A percentile compares a stretch with the other conserved stretches of the same genome.
Evolutionary conservation across 1,140 invertebrate genomes (phyloP).

Genomic region (Amphibalanus amphitrite): DNA sequence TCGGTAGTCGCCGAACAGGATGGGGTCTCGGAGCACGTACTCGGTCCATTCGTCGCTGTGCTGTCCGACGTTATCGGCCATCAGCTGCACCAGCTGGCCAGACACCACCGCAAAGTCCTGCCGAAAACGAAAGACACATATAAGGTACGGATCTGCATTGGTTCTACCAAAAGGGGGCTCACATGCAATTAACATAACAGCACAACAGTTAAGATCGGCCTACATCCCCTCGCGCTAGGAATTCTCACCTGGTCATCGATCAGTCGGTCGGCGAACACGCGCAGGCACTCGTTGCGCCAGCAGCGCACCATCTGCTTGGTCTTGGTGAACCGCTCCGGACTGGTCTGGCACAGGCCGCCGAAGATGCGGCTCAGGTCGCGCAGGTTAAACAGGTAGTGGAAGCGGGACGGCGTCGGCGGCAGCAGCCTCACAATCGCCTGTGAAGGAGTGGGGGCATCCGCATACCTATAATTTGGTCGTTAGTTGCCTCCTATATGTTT

Average conservation of each 20-base stretch:
- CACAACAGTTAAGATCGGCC: too few species aligned
- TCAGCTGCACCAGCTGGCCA: not conserved
- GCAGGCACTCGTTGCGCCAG: conserved; percentile 72
- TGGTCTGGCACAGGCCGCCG: conserved; percentile 55
- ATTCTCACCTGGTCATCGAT: conserved; percentile 33
- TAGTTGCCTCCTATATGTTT: too few species aligned
- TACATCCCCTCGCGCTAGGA: too few species aligned
- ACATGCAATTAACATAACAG: too few species aligned
- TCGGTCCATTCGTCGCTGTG: not conserved
- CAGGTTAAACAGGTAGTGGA: conserved; percentile 87
- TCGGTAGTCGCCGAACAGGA: conserved; percentile 71
- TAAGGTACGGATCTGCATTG: too few species aligned
- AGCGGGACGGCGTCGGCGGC: conserved; percentile 78
- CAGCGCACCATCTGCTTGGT: conserved; percentile 54
- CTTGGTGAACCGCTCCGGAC: conserved; percentile 42
- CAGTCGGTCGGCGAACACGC: conserved; percentile 71
- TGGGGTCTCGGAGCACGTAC: not conserved
- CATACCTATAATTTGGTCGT: too few species aligned
- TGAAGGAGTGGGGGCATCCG: too few species aligned
- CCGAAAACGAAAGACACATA: too few species aligned
- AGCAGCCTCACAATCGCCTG: conserved; percentile 50
- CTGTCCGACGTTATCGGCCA: not conserved
- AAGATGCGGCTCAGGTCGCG: conserved; percentile 68
- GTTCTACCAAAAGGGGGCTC: too few species aligned
- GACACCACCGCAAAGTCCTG: not conserved